These are phyloP conservation scores for Tetraneura akinire DNA, from an alignment of 1,140 invertebrate genomes.

Conservation along the genomic window DNA sequence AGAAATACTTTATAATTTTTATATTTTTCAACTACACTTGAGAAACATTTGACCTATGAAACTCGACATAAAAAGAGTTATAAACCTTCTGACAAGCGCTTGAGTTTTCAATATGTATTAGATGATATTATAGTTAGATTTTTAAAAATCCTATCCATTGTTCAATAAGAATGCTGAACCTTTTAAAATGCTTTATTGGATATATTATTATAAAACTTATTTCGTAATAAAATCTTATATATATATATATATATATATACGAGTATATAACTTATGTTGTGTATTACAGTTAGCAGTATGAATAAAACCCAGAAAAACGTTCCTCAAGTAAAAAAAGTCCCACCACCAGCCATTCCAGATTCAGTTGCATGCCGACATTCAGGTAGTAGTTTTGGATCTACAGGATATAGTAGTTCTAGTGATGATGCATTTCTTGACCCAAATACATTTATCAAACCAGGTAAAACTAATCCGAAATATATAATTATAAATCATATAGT, in stretches of 20 bases:
- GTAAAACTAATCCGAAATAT: constrained; percentile 55
- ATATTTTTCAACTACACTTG: constrained; percentile 24
- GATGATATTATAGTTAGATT: not conserved
- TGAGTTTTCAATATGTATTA: constrained; percentile 35
- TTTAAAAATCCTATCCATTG: constrained; percentile 20
- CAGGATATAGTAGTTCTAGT: constrained; percentile 64
- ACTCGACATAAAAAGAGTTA: not conserved
- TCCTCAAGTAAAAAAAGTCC: constrained; percentile 78
- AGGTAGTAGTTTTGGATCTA: constrained; percentile 59
- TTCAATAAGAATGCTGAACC: constrained; percentile 16
- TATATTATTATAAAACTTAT: constrained; percentile 4
- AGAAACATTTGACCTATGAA: constrained; percentile 18
- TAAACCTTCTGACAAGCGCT: constrained; percentile 2
- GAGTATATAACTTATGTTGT: constrained; percentile 55
- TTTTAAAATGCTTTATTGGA: constrained; percentile 13
- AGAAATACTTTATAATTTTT: constrained; percentile 14
- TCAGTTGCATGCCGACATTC: constrained; percentile 59
- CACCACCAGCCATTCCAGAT: constrained; percentile 78
- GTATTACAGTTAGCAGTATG: constrained; percentile 75
- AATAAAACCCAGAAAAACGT: constrained; percentile 74
- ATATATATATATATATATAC: too few relatives aligned
- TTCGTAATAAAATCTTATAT: constrained; percentile 13
- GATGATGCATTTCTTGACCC: constrained; percentile 66
- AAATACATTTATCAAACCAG: constrained; percentile 59
- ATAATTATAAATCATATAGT: too few relatives aligned